Percentiles rank a stretch among this genome's conserved stretches.
These are phyloP conservation scores for Rallus limicola DNA, from an alignment of 2,113 vertebrate genomes.

Conservation along the genomic window DNA sequence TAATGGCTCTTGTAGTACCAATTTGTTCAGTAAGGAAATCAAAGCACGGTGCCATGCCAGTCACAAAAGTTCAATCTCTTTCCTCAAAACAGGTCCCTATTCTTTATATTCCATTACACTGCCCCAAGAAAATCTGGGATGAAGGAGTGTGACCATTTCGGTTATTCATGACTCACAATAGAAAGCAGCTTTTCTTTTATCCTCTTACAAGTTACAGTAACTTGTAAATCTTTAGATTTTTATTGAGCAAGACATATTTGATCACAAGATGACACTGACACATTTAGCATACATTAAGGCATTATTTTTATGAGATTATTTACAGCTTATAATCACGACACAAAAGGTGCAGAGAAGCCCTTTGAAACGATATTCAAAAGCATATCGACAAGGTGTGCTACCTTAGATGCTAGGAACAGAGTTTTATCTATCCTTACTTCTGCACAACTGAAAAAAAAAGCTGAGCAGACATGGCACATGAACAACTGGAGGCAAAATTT, in stretches of 20 bases:
- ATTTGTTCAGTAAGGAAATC: conserved; percentile 43
- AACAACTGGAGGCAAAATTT: not conserved
- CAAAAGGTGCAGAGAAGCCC: not conserved
- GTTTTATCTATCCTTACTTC: not conserved
- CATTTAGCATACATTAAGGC: not conserved
- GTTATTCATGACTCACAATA: not conserved
- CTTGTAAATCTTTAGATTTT: not conserved
- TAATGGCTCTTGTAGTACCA: conserved; percentile 12
- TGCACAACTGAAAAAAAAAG: not conserved
- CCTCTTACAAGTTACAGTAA: not conserved
- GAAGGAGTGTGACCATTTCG: not conserved
- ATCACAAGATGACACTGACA: not conserved
- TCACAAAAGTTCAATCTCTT: conserved; percentile 16
- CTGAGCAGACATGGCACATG: not conserved
- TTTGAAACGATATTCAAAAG: not conserved
- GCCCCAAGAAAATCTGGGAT: not conserved
- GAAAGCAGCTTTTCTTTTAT: conserved; percentile 7
- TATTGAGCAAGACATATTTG: not conserved
- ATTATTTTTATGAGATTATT: not conserved
- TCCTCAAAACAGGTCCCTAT: not conserved
- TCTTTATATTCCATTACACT: not conserved
- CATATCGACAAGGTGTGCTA: not conserved
- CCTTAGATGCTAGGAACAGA: not conserved
- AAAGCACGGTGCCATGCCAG: conserved; percentile 20
- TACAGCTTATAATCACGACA: not conserved